A percentile compares a stretch with the other conserved stretches of the same genome.
These are phyloP conservation scores for Trichechus manatus DNA, from an alignment of 2,113 vertebrate species.

Conservation along the genomic window DNA sequence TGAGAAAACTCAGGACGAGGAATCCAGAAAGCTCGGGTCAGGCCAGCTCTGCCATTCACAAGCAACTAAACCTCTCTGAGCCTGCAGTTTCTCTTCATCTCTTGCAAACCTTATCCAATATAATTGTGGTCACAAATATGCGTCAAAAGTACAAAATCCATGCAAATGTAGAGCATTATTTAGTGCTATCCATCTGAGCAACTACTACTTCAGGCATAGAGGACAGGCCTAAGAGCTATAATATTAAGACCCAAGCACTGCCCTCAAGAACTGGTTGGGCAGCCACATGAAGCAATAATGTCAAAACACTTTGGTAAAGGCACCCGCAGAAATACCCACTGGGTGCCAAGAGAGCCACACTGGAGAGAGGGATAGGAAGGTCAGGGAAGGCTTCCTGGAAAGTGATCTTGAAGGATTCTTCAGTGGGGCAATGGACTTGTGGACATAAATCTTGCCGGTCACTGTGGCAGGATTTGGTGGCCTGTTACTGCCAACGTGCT, in stretches of 20 bases:
- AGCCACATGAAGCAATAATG: neutral
- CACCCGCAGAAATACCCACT: neutral
- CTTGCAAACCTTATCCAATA: neutral
- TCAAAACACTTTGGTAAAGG: neutral
- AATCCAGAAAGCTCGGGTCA: neutral
- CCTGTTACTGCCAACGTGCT: neutral
- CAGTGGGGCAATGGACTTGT: neutral
- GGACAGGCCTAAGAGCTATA: neutral
- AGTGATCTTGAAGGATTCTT: neutral
- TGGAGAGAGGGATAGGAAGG: neutral
- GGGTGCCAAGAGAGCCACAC: neutral
- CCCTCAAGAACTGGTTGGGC: neutral
- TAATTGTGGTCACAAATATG: neutral
- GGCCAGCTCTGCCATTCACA: neutral
- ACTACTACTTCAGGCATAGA: neutral
- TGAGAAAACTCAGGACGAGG: neutral
- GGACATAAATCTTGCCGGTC: neutral
- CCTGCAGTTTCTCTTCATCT: neutral
- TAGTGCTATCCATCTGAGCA: neutral
- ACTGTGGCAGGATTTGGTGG: neutral
- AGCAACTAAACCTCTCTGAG: neutral
- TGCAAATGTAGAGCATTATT: neutral
- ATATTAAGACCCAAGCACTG: neutral
- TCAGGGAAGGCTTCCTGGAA: constrained; percentile 39
- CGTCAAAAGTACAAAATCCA: neutral